Evolutionary conservation across 2,888 invertebrate species (phyloP).

Genomic region (Pyrrhia umbra): DNA sequence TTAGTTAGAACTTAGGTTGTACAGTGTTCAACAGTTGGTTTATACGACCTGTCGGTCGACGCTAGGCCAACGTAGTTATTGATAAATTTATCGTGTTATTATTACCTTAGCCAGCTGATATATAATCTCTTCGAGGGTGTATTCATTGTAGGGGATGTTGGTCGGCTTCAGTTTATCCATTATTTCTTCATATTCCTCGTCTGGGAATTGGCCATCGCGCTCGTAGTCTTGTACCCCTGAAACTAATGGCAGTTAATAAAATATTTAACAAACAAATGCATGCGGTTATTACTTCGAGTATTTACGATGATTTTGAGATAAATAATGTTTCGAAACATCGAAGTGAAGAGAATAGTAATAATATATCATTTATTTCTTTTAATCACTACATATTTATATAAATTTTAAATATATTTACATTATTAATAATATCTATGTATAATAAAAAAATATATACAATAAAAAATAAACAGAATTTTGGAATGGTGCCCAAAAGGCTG

Average conservation of each 20-base stretch:
- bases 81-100: background rate
- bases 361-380: too few species aligned
- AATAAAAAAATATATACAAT: too few species aligned
- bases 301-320: too few species aligned
- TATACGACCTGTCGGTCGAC: background rate
- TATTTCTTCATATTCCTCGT: conserved; percentile 92
- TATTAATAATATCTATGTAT: too few species aligned
- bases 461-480: too few species aligned
- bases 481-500: too few species aligned
- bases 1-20: too few species aligned
- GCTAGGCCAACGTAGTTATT: background rate
- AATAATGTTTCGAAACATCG: background rate
- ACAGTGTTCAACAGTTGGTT: too few species aligned
- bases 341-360: too few species aligned
- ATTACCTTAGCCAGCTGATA: conserved; percentile 94
- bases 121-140: conserved; percentile 94
- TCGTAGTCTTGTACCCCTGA: conserved; percentile 86
- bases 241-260: conserved; percentile 23
- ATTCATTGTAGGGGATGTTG: conserved; percentile 93
- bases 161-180: conserved; percentile 92
- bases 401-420: too few species aligned
- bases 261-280: background rate
- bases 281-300: too few species aligned
- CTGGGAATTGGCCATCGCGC: conserved; percentile 82
- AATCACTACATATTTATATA: too few species aligned